A percentile compares a stretch with the other conserved stretches of the same genome.
These are phyloP conservation scores for Halisarca cf. caerulea DNA, from an alignment of 37 sponge, comb jelly and placozoan species.

Conservation along the genomic window DNA sequence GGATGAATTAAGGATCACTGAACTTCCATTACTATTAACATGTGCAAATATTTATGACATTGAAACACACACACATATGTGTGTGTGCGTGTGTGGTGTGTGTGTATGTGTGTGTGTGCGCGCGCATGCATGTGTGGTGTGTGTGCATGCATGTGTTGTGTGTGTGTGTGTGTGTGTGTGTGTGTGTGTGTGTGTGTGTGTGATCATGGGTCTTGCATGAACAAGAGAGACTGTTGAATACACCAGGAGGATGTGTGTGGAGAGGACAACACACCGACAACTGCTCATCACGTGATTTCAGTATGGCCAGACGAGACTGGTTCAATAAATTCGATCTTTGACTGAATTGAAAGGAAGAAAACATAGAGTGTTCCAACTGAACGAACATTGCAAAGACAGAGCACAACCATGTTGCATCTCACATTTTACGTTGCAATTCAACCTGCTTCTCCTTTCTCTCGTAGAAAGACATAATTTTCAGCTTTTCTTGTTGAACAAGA, in stretches of 20 bases:
- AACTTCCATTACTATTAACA: too few species aligned
- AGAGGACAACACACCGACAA: slow-evolving; percentile 45
- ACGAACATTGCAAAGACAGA: slow-evolving; percentile 1
- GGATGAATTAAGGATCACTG: too few species aligned
- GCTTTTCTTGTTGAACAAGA: slow-evolving; percentile 92
- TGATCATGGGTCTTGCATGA: too few species aligned
- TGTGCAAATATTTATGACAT: too few species aligned
- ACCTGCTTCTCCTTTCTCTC: slow-evolving; percentile 97
- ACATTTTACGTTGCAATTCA: slow-evolving; percentile 82
- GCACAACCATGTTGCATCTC: neutral
- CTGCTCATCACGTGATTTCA: slow-evolving; percentile 90
- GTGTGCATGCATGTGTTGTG: too few species aligned
- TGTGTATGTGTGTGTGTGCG: too few species aligned
- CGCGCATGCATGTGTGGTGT: too few species aligned
- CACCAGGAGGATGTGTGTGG: neutral
- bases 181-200: too few species aligned
- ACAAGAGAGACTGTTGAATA: neutral
- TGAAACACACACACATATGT: too few species aligned
- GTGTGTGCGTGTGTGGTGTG: too few species aligned
- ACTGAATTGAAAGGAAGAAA: slow-evolving; percentile 29
- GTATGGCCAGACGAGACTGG: slow-evolving; percentile 82
- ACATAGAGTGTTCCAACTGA: too few species aligned
- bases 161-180: too few species aligned
- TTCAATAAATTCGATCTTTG: slow-evolving; percentile 93
- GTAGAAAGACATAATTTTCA: slow-evolving; percentile 82